Conservation (phyloP, 1,140 invertebrate genomes). For the Leptopilina boulardi region DNA sequence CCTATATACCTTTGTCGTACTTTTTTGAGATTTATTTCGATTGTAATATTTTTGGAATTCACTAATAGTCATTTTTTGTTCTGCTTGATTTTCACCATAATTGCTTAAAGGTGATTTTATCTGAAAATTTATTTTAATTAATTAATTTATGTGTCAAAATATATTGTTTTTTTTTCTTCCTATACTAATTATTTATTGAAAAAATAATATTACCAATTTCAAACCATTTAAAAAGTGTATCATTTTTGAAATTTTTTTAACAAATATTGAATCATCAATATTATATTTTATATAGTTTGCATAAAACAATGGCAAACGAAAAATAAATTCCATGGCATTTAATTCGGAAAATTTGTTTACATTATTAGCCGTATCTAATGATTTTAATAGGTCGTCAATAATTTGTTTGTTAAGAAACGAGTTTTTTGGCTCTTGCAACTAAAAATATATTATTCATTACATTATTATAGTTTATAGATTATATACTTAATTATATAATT, state of each 20-base stretch:
- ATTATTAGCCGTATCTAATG: background rate
- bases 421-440: background rate
- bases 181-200: background rate
- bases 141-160: background rate
- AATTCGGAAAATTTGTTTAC: background rate
- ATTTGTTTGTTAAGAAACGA: background rate
- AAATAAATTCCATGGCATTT: background rate
- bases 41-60: background rate
- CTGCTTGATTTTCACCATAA: background rate
- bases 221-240: background rate
- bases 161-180: background rate
- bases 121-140: background rate
- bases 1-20: background rate
- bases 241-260: background rate
- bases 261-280: background rate
- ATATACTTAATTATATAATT: background rate
- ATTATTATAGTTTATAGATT: background rate
- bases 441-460: background rate
- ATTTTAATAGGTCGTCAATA: background rate
- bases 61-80: background rate
- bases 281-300: background rate
- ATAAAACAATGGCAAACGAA: background rate
- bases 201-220: background rate
- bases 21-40: background rate
- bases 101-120: background rate